Evolutionary conservation across 2,797 vertebrate genomes (phyloP).

Genomic region (Leucoraja ocellata): DNA sequence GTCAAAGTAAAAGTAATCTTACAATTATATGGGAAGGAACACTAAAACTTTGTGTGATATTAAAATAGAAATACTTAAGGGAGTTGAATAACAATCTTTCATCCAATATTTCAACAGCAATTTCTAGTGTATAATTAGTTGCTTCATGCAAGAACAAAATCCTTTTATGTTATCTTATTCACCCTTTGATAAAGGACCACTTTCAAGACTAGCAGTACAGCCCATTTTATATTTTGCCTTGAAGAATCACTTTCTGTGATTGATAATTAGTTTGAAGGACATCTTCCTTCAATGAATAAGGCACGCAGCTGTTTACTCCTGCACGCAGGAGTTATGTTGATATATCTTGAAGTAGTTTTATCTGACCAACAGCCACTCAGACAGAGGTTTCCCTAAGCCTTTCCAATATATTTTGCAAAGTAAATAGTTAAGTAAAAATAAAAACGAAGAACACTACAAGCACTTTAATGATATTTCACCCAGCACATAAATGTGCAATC

Average conservation of each 20-base stretch:
- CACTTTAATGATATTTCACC: not conserved
- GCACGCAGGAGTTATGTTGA: not conserved
- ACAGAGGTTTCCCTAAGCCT: not conserved
- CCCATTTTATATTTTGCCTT: not conserved
- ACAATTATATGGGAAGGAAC: not conserved
- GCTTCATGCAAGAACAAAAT: not conserved
- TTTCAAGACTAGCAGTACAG: not conserved
- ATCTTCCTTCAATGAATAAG: not conserved
- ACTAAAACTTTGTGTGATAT: not conserved
- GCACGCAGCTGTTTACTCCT: not conserved
- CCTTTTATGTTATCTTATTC: constrained; percentile 13
- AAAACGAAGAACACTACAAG: not conserved
- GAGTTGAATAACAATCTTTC: not conserved
- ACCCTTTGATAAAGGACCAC: not conserved
- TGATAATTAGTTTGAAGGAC: not conserved
- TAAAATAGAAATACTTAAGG: not conserved
- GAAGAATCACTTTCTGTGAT: not conserved
- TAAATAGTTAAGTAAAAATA: not conserved
- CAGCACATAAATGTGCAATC: not conserved
- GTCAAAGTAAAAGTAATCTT: not conserved
- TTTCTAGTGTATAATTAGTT: not conserved
- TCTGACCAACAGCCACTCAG: not conserved
- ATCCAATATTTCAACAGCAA: not conserved
- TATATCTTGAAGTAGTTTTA: not conserved
- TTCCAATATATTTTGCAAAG: not conserved